These are phyloP conservation scores for Eupelmus urozonus DNA, from an alignment of 2,888 invertebrate genomes.

Conservation along the genomic window DNA sequence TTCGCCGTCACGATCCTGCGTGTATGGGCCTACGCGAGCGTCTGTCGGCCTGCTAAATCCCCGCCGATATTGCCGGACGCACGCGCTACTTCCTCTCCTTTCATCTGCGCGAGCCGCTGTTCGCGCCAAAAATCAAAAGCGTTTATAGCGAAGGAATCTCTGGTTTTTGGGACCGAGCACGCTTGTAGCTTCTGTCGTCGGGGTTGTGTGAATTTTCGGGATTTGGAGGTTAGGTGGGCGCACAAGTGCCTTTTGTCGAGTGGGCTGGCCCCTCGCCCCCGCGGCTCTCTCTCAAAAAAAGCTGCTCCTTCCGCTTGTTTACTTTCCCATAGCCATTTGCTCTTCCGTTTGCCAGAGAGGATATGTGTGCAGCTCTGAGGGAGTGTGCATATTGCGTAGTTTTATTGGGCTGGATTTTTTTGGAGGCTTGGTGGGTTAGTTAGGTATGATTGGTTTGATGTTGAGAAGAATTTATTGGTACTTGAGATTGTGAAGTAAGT, in stretches of 20 bases:
- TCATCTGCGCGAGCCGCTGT: neutral
- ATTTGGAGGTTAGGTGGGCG: neutral
- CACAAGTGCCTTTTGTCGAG: constrained; percentile 14
- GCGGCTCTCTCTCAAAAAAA: neutral
- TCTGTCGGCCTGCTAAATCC: constrained; percentile 9
- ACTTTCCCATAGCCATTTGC: constrained; percentile 22
- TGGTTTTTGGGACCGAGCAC: no score
- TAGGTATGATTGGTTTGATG: no score
- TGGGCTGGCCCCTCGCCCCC: no score
- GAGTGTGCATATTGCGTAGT: no score
- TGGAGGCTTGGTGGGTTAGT: no score
- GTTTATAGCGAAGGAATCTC: neutral
- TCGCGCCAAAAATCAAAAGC: neutral
- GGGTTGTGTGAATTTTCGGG: neutral
- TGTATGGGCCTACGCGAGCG: neutral
- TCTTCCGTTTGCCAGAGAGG: constrained; percentile 22
- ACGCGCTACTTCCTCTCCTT: constrained; percentile 1
- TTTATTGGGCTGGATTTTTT: no score
- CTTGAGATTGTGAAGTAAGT: no score
- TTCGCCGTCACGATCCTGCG: constrained; percentile 38
- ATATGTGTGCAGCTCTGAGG: no score
- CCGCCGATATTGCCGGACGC: neutral
- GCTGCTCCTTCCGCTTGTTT: constrained; percentile 36
- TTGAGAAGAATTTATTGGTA: no score
- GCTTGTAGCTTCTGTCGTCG: neutral